These are phyloP conservation scores for Holacanthus passer DNA, from an alignment of 2,113 vertebrate genomes.

Conservation along the genomic window DNA sequence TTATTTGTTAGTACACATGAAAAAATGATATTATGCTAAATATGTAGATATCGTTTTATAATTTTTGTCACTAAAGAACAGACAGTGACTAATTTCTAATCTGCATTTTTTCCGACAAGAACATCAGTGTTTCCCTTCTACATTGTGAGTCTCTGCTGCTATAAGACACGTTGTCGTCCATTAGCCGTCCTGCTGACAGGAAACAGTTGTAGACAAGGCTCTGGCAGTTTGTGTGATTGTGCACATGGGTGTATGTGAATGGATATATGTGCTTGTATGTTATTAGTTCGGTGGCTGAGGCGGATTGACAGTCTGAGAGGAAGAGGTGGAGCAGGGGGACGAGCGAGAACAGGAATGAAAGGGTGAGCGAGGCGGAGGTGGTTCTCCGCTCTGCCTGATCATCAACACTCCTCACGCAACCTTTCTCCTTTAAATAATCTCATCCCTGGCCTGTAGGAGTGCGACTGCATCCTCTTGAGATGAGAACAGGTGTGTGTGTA, in stretches of 20 bases:
- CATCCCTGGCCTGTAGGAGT: neutral
- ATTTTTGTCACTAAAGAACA: neutral
- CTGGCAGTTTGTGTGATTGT: neutral
- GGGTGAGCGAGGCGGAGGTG: neutral
- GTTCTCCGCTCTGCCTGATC: neutral
- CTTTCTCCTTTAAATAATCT: conserved; percentile 5
- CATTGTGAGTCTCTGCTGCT: neutral
- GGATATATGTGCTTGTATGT: conserved; percentile 27
- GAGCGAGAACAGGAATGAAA: neutral
- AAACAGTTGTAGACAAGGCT: neutral
- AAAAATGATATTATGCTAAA: too few relatives aligned
- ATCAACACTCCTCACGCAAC: conserved; percentile 8
- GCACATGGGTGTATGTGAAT: neutral
- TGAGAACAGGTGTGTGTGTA: neutral
- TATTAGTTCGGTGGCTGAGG: conserved; percentile 33
- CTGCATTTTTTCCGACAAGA: neutral
- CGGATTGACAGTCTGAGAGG: conserved; percentile 43
- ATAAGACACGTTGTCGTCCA: conserved; percentile 10
- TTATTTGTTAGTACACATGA: neutral
- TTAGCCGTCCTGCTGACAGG: conserved; percentile 43
- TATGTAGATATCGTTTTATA: too few relatives aligned
- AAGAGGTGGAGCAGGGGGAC: conserved; percentile 13
- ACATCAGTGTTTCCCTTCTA: neutral
- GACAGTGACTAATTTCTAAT: neutral
- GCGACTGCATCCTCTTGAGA: neutral